Evolutionary conservation across 2,888 invertebrate species (phyloP).

Genomic region (Hecatera dysodea): DNA sequence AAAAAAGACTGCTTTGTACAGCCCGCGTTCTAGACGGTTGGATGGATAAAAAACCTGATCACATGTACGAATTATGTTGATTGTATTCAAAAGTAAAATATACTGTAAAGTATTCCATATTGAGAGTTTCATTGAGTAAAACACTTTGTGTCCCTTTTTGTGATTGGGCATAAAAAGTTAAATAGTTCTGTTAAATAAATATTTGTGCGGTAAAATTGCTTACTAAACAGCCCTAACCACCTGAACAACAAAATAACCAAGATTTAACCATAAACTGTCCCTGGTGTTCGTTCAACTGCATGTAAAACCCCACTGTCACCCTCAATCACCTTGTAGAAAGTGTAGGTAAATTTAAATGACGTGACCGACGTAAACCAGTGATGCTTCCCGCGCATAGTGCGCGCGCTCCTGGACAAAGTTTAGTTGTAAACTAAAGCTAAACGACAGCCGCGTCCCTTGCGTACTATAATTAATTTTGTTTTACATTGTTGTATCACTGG

Average conservation of each 20-base stretch:
- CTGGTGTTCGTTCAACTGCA: conserved; percentile 6
- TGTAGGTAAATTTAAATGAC: conserved; percentile 37
- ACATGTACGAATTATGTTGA: too few relatives aligned
- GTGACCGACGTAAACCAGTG: conserved; percentile 25
- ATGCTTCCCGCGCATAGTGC: conserved; percentile 35
- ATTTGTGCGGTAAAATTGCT: background rate
- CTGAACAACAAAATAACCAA: background rate
- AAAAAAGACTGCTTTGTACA: too few relatives aligned
- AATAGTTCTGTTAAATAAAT: too few relatives aligned
- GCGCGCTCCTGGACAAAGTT: conserved; percentile 54
- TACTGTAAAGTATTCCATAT: too few relatives aligned
- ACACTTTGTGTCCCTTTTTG: too few relatives aligned
- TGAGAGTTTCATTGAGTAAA: too few relatives aligned
- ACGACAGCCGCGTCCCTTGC: conserved; percentile 40
- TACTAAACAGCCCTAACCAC: background rate
- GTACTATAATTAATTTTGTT: conserved; percentile 55
- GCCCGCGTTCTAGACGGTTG: too few relatives aligned
- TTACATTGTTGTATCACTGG: conserved; percentile 33
- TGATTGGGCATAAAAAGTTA: too few relatives aligned
- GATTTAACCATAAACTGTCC: background rate
- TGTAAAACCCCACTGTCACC: conserved; percentile 8
- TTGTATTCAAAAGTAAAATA: too few relatives aligned
- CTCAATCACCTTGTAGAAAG: conserved; percentile 21
- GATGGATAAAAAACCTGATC: too few relatives aligned
- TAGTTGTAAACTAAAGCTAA: conserved; percentile 50